Percentiles rank a stretch among this genome's conserved stretches.
These are phyloP conservation scores for Brachionus koreanus DNA, from an alignment of 1,140 invertebrate species.

Conservation along the genomic window DNA sequence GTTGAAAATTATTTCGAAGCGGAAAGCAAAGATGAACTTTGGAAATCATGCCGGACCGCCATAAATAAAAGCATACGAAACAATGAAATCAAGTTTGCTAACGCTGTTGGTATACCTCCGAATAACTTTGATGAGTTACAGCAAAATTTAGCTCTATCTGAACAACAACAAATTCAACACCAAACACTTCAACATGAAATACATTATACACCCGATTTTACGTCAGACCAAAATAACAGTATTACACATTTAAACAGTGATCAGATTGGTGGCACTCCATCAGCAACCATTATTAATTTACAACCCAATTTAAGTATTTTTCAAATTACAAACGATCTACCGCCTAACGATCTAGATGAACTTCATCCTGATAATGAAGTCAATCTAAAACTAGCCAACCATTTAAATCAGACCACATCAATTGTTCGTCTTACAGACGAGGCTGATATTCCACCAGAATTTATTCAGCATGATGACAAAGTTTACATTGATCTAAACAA, in stretches of 20 bases:
- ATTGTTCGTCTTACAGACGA: conserved; percentile 22
- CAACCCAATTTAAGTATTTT: conserved; percentile 28
- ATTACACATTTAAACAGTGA: conserved; percentile 13
- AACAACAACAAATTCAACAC: neutral
- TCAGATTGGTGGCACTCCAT: neutral
- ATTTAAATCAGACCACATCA: conserved; percentile 22
- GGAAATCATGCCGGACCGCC: conserved; percentile 32
- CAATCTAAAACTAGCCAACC: neutral
- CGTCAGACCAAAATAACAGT: conserved; percentile 30
- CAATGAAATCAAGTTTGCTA: conserved; percentile 41
- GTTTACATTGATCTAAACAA: conserved; percentile 9
- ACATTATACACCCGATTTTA: neutral
- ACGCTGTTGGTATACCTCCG: conserved; percentile 7
- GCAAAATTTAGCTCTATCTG: neutral
- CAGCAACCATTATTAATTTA: conserved; percentile 36
- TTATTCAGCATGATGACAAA: conserved; percentile 13
- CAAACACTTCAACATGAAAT: neutral
- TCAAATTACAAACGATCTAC: conserved; percentile 40
- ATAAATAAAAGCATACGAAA: conserved; percentile 41
- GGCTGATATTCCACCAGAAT: neutral
- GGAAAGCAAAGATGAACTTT: conserved; percentile 24
- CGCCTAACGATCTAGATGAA: conserved; percentile 25
- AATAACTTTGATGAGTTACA: conserved; percentile 33
- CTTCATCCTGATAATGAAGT: neutral
- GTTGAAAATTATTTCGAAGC: conserved; percentile 35